Conservation (phyloP, 2,888 invertebrate species). For the Standfussiana lucernea region DNA sequence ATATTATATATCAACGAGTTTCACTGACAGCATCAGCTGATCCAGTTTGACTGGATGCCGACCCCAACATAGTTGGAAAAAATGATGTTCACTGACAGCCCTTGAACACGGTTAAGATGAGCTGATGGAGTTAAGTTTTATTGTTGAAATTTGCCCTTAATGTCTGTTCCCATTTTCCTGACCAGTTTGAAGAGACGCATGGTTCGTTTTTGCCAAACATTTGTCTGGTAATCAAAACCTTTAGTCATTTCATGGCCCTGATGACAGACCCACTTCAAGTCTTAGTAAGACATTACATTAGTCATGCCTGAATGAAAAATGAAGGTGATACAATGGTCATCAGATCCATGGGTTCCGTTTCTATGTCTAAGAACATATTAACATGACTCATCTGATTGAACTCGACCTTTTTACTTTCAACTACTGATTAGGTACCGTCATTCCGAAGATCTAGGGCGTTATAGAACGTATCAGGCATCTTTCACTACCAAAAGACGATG, state of each 20-base stretch:
- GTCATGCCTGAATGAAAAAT: slow-evolving; percentile 39
- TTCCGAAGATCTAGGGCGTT: not conserved
- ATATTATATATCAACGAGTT: no score
- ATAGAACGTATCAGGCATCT: not conserved
- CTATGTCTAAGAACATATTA: slow-evolving; percentile 1
- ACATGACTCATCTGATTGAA: slow-evolving; percentile 36
- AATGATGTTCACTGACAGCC: not conserved
- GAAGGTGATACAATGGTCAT: slow-evolving; percentile 40
- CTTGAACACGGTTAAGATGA: not conserved
- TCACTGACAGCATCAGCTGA: no score
- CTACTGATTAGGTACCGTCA: not conserved
- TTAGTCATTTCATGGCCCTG: not conserved
- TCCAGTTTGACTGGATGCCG: no score
- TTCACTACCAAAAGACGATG: not conserved
- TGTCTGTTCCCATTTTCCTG: not conserved
- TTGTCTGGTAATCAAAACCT: not conserved
- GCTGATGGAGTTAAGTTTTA: not conserved
- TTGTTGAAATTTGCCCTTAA: not conserved
- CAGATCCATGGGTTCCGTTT: slow-evolving; percentile 40
- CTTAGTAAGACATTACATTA: slow-evolving; percentile 27
- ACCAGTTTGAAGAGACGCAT: not conserved
- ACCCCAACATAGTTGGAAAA: no score
- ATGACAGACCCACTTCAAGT: slow-evolving; percentile 14
- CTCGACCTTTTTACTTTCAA: not conserved
- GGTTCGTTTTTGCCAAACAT: not conserved